Base-by-base conservation (phyloP, 1,140 invertebrate species). In the Drosophila eugracilis region DNA sequence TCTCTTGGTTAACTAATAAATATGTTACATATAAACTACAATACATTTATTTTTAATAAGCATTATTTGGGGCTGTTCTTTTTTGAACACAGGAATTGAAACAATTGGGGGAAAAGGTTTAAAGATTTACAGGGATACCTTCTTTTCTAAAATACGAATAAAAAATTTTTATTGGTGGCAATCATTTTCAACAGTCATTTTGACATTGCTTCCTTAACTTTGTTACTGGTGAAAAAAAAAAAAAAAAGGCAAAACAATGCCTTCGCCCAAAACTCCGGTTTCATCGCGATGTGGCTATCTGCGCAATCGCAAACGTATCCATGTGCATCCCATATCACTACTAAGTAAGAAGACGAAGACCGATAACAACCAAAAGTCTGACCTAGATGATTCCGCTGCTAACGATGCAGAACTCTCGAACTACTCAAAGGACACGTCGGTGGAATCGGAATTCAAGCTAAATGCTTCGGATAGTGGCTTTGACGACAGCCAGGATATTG, bases 301-400 rank as follows among this genome's bases (percentile, higher is more conserved):
- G 21, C 77, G 65, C 1, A 19, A 44, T 4, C 77, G 58, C 12
- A 75, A 59, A 15, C 58, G 57, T 4, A 75, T 42, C 3, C 26
- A 7, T 1, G 6, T 19, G 2, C 77, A 79, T 55, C 53, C 53
- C 0, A 32, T 79, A 19, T 21, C 58, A 0, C 9, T 30, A 4
- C 37, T 78, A 12, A 2, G n/a, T 1, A 15, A 9, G 1, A 19
- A 34, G 22, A 0, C 5, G 6, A 19, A 22, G 1, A 1, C 9
- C n/a, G 10, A 7, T 32, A 14, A 30, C 10, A 2, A 21, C 2
- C 1, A n/a, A 2, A 5, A 42, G 5, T 12, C n/a, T 6, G n/a
- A 37, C 15, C 34, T 7, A 15, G 34, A 37, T 2, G 34, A 37
- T 14, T 14, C 12, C 30, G n/a, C n/a, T 9, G 3, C 6, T 5